A percentile compares a stretch with the other conserved stretches of the same genome.
Conservation (phyloP, 2,888 invertebrate species). For the Drosophila birchii region DNA sequence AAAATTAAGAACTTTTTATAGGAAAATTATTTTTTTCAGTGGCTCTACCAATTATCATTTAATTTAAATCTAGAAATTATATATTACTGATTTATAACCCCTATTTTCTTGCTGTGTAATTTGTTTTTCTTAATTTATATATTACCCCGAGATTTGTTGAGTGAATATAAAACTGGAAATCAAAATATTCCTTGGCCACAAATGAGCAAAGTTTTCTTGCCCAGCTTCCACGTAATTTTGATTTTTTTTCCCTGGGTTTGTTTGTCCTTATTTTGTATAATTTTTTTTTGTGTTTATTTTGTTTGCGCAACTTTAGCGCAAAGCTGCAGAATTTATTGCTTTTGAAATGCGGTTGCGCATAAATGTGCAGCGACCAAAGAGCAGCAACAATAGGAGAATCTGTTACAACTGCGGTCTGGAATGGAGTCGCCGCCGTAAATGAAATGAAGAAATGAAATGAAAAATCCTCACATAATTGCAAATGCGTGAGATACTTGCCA, state of each 20-base stretch:
- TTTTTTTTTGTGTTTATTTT: conserved; percentile 21
- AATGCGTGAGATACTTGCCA: conserved; percentile 80
- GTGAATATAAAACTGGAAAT: conserved; percentile 47
- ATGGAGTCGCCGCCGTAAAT: conserved; percentile 36
- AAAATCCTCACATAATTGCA: conserved; percentile 76
- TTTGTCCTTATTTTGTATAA: conserved; percentile 15
- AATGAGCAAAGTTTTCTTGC: conserved; percentile 73
- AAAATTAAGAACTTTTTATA: no score
- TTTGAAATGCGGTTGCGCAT: conserved; percentile 75
- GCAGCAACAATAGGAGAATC: conserved; percentile 44
- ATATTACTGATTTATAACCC: background rate
- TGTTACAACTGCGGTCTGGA: conserved; percentile 51
- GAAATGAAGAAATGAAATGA: conserved; percentile 66
- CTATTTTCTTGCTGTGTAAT: conserved; percentile 25
- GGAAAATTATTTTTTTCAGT: no score
- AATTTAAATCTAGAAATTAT: no score
- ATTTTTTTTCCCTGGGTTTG: background rate
- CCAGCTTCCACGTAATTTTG: conserved; percentile 28
- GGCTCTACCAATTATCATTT: no score
- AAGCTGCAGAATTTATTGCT: conserved; percentile 77
- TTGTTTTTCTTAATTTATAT: conserved; percentile 39
- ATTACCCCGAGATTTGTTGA: conserved; percentile 27
- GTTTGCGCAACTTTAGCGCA: conserved; percentile 48
- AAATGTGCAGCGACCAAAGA: conserved; percentile 62
- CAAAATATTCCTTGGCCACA: conserved; percentile 65